Conservation (phyloP, 1,140 invertebrate species). For the Aporrectodea caliginosa region DNA sequence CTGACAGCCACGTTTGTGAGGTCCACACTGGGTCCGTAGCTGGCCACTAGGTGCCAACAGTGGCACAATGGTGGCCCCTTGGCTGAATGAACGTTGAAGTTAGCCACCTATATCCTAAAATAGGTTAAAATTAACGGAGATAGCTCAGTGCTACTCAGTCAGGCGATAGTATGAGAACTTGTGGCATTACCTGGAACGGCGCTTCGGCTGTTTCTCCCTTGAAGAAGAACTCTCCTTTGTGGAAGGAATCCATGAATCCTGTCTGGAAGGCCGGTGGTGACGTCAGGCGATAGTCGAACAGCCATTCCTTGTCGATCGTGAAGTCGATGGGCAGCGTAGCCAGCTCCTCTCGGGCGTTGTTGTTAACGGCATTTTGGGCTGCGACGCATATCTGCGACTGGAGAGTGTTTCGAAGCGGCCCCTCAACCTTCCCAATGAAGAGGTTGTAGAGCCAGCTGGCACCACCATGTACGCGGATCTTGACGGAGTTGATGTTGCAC, state of each 20-base stretch:
- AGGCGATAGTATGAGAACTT: too few relatives aligned
- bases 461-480: slow-evolving; percentile 19
- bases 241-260: slow-evolving; percentile 7
- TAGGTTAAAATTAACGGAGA: too few relatives aligned
- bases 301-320: not conserved
- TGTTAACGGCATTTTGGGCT: slow-evolving; percentile 5
- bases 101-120: too few relatives aligned
- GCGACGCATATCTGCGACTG: not conserved
- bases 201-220: not conserved
- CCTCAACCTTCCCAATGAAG: slow-evolving; percentile 2
- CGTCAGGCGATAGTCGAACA: slow-evolving; percentile 18
- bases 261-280: not conserved
- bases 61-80: too few relatives aligned
- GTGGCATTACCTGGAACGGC: not conserved
- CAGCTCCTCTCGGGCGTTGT: not conserved
- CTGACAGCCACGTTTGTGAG: too few relatives aligned
- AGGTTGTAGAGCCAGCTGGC: slow-evolving; percentile 30
- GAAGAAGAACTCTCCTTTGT: slow-evolving; percentile 15
- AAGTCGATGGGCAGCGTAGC: not conserved
- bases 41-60: too few relatives aligned
- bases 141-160: too few relatives aligned
- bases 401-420: not conserved
- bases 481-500: not conserved
- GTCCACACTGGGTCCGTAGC: too few relatives aligned
- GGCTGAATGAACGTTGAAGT: too few relatives aligned